Percentiles rank a stretch among this genome's conserved stretches.
These are phyloP conservation scores for Ormyrus pomaceus DNA, from an alignment of 2,888 invertebrate genomes.

Conservation along the genomic window DNA sequence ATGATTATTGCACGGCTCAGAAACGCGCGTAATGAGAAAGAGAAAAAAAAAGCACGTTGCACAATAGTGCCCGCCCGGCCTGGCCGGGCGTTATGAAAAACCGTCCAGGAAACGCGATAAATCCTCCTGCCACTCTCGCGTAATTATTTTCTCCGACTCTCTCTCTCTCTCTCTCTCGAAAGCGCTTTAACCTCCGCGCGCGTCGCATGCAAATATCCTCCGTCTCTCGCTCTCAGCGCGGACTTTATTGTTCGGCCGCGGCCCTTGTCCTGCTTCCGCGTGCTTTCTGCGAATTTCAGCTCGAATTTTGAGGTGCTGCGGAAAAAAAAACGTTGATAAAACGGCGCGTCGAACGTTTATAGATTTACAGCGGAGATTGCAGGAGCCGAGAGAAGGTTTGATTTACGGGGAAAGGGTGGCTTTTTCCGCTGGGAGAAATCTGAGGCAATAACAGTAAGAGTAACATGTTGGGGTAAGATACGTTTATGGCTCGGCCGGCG, in stretches of 20 bases:
- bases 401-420: slow-evolving; percentile 7
- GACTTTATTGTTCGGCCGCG: background rate
- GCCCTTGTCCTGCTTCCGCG: too few relatives aligned
- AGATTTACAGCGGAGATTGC: background rate
- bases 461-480: background rate
- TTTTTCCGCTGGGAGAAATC: background rate
- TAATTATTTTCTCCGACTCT: background rate
- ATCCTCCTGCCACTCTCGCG: slow-evolving; percentile 1
- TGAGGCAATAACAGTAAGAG: background rate
- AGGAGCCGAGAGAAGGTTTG: background rate
- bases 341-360: background rate
- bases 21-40: background rate
- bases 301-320: too few relatives aligned
- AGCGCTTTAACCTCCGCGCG: background rate
- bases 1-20: background rate
- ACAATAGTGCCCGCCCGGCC: background rate
- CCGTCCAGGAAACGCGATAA: background rate
- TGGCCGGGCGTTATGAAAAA: background rate
- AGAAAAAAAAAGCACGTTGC: background rate
- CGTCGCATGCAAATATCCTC: background rate
- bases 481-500: too few relatives aligned
- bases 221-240: background rate
- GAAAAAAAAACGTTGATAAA: background rate
- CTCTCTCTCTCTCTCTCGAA: background rate
- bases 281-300: too few relatives aligned